Conservation (phyloP, 2,888 invertebrate species). For the Schrankia costaestrigalis region DNA sequence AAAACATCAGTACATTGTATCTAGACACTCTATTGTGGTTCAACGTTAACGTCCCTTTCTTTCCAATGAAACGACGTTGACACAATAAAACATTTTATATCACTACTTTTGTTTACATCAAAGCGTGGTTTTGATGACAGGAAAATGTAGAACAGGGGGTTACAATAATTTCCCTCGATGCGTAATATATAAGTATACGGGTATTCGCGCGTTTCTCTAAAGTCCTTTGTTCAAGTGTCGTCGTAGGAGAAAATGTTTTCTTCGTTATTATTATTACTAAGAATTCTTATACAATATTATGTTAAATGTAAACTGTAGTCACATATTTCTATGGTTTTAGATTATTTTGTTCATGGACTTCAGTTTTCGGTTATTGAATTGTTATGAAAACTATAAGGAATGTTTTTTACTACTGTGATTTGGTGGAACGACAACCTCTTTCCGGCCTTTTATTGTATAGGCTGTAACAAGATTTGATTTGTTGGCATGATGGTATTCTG, state of each 20-base stretch:
- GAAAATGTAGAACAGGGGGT: slow-evolving; percentile 40
- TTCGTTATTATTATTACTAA: slow-evolving; percentile 16
- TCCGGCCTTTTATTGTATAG: too few species aligned
- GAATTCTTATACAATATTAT: neutral
- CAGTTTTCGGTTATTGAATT: too few species aligned
- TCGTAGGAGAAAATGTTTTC: slow-evolving; percentile 35
- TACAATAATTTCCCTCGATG: slow-evolving; percentile 39
- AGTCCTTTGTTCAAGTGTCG: slow-evolving; percentile 36
- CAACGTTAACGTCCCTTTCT: slow-evolving; percentile 36
- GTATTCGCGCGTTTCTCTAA: slow-evolving; percentile 45
- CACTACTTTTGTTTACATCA: slow-evolving; percentile 66
- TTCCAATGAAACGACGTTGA: slow-evolving; percentile 36
- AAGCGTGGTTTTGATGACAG: slow-evolving; percentile 49
- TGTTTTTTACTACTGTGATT: too few species aligned
- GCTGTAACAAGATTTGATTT: too few species aligned
- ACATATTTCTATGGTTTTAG: too few species aligned
- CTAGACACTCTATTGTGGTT: slow-evolving; percentile 42
- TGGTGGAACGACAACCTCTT: too few species aligned
- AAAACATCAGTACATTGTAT: too few species aligned
- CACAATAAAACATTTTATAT: slow-evolving; percentile 69
- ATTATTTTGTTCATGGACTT: too few species aligned
- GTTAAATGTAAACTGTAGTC: too few species aligned
- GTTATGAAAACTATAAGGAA: too few species aligned
- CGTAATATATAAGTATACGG: too few species aligned
- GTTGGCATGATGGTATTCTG: too few species aligned